Evolutionary conservation across 2,113 vertebrate species (phyloP).

Genomic region (Daboia siamensis): DNA sequence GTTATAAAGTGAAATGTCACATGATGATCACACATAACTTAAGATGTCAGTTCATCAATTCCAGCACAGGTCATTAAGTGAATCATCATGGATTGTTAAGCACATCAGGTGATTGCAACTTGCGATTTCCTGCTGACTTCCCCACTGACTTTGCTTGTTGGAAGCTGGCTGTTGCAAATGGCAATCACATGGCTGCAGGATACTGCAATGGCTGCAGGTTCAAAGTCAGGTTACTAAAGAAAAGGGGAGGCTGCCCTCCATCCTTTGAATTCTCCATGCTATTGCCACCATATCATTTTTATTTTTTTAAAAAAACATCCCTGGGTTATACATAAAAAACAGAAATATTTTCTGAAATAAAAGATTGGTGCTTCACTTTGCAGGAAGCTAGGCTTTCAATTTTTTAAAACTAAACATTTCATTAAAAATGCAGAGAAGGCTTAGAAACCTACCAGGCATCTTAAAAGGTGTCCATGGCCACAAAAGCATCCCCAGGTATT

Average conservation of each 20-base stretch:
- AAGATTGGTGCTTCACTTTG: background rate
- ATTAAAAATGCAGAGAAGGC: background rate
- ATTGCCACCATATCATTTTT: background rate
- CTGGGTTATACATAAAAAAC: background rate
- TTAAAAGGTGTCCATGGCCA: background rate
- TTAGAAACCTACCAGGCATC: background rate
- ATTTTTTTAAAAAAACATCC: background rate
- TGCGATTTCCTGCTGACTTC: background rate
- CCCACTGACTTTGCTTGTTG: background rate
- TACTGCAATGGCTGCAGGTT: background rate
- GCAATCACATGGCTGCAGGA: background rate
- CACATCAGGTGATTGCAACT: background rate
- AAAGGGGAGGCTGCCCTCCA: background rate
- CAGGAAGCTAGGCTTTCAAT: background rate
- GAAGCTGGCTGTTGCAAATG: background rate
- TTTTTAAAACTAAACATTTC: background rate
- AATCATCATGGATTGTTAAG: background rate
- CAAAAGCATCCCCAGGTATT: background rate
- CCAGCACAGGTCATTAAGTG: background rate
- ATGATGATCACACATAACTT: background rate
- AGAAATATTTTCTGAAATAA: background rate
- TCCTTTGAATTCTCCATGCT: background rate
- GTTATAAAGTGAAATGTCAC: background rate
- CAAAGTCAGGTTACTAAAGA: background rate
- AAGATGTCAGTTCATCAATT: background rate